Conservation (phyloP, 2,888 invertebrate genomes). For the Sepioteuthis lessoniana region DNA sequence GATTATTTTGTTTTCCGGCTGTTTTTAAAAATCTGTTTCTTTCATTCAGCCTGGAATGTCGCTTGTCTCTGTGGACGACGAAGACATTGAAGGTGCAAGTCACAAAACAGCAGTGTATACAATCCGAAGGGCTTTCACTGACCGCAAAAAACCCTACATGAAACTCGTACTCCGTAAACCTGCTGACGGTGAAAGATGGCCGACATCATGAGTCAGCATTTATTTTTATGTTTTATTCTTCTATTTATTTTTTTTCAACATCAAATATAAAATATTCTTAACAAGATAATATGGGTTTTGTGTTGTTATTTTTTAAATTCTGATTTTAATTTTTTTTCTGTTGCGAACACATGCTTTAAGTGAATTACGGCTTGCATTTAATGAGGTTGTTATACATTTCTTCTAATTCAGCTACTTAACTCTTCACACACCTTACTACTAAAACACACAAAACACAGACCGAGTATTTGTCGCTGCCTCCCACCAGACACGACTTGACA, state of each 20-base stretch:
- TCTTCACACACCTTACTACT: too few relatives aligned
- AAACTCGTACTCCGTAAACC: constrained; percentile 26
- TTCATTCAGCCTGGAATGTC: constrained; percentile 44
- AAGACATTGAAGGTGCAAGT: neutral
- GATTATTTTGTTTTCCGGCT: too few relatives aligned
- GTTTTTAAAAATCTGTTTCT: neutral
- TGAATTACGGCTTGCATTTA: too few relatives aligned
- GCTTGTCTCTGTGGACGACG: constrained; percentile 37
- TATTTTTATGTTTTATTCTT: neutral
- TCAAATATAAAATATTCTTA: neutral
- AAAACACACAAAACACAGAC: too few relatives aligned
- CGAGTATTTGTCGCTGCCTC: too few relatives aligned
- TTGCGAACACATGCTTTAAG: too few relatives aligned
- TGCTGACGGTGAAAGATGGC: neutral
- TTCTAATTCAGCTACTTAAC: too few relatives aligned
- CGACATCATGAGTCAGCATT: neutral
- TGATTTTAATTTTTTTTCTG: too few relatives aligned
- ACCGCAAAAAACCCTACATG: neutral
- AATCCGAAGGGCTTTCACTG: constrained; percentile 35
- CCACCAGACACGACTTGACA: too few relatives aligned
- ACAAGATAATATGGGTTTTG: neutral
- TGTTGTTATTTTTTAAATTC: neutral
- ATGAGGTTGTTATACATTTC: too few relatives aligned
- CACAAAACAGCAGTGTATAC: constrained; percentile 37
- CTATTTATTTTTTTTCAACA: neutral